Conservation (phyloP, 2,888 invertebrate genomes). For the Arenicola marina region DNA sequence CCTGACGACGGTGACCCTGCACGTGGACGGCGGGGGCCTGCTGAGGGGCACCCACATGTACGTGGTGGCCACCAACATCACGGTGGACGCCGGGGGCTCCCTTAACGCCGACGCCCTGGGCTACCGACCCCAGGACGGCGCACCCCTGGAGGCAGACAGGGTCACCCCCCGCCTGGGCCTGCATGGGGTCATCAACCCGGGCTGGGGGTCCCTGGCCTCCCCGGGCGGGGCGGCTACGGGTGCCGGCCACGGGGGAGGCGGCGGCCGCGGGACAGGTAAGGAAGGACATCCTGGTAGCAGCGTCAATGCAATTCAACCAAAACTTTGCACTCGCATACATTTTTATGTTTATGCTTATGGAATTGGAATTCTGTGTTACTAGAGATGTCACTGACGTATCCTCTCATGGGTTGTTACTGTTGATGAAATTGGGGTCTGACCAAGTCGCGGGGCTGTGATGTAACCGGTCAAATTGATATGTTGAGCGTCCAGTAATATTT, state of each 20-base stretch:
- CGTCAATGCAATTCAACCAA: too few species aligned
- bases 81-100: conserved; percentile 41
- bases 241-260: conserved; percentile 46
- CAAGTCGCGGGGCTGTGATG: too few species aligned
- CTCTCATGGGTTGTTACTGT: too few species aligned
- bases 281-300: too few species aligned
- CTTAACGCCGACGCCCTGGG: conserved; percentile 41
- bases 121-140: conserved; percentile 36
- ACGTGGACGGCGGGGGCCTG: conserved; percentile 44
- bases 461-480: too few species aligned
- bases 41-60: conserved; percentile 41
- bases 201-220: conserved; percentile 31
- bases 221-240: conserved; percentile 35
- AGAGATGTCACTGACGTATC: too few species aligned
- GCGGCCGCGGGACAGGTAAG: conserved; percentile 25
- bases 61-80: conserved; percentile 39
- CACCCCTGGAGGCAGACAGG: conserved; percentile 10
- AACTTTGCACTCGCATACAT: too few species aligned
- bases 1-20: conserved; percentile 34
- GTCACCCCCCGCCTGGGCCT: conserved; percentile 18
- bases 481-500: too few species aligned
- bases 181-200: conserved; percentile 41
- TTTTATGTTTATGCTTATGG: too few species aligned
- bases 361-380: too few species aligned
- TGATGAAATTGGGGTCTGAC: too few species aligned